phyloP scores from a whole-genome alignment of 1,140 invertebrate species.

The Lepidurus apus region DNA sequence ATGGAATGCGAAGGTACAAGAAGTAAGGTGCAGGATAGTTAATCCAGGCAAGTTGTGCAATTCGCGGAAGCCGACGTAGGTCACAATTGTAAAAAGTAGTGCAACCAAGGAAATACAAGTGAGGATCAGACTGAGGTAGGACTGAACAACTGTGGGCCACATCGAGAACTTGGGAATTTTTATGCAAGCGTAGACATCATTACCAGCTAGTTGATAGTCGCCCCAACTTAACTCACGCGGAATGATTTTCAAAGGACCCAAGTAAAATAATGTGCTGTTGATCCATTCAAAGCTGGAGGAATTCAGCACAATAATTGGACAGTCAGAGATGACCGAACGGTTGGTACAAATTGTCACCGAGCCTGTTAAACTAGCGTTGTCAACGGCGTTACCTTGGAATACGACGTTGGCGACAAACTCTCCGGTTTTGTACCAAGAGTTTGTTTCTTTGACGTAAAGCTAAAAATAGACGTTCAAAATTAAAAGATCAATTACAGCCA shows the following conservation, averaged over 20 bases:
- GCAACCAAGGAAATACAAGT: conserved; percentile 29
- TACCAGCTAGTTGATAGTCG: conserved; percentile 29
- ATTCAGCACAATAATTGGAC: conserved; percentile 26
- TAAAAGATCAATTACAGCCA: not conserved
- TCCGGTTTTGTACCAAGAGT: conserved; percentile 28
- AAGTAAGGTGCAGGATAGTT: conserved; percentile 27
- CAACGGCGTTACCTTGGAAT: conserved; percentile 27
- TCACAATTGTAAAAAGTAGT: conserved; percentile 31
- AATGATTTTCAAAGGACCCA: conserved; percentile 22
- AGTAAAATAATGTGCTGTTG: conserved; percentile 23
- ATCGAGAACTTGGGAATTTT: not conserved
- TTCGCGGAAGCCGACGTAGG: conserved; percentile 31
- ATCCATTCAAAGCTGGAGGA: conserved; percentile 25
- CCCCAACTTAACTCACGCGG: conserved; percentile 22
- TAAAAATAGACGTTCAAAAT: not conserved
- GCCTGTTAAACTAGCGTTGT: conserved; percentile 31
- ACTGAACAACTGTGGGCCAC: conserved; percentile 29
- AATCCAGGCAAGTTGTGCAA: conserved; percentile 34
- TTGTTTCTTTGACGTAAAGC: conserved; percentile 32
- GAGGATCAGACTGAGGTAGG: conserved; percentile 32
- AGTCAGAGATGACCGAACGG: conserved; percentile 29
- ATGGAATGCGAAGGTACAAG: conserved; percentile 29
- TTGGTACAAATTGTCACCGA: conserved; percentile 32
- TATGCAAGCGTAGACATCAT: conserved; percentile 28
- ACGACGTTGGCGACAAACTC: conserved; percentile 34